Percentiles rank a stretch among this genome's conserved stretches.
These are phyloP conservation scores for Poecilus cupreus DNA, from an alignment of 2,888 invertebrate species.

Conservation along the genomic window DNA sequence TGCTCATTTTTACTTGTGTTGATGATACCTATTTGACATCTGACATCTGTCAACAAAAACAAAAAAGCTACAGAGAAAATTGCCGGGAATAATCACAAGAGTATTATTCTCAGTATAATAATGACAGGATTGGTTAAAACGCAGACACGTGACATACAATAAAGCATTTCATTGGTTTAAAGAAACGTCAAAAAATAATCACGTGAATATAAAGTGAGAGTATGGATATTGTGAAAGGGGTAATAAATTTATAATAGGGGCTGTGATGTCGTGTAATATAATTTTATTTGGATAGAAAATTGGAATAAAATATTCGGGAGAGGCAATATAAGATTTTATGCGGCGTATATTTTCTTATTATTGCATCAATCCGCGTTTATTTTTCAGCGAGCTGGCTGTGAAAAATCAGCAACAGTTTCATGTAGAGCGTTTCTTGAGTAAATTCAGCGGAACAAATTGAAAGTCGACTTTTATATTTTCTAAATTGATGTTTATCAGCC, in stretches of 20 bases:
- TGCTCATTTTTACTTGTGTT: no score
- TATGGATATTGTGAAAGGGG: neutral
- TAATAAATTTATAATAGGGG: neutral
- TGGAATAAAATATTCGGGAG: neutral
- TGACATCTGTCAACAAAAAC: no score
- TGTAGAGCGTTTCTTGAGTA: slow-evolving; percentile 39
- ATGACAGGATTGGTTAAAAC: no score
- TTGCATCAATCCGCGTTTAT: slow-evolving; percentile 13
- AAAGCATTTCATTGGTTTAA: no score
- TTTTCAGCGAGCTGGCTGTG: neutral
- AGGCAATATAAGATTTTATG: slow-evolving; percentile 6
- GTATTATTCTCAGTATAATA: no score
- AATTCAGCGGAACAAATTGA: slow-evolving; percentile 48
- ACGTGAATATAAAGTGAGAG: neutral
- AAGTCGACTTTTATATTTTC: slow-evolving; percentile 52
- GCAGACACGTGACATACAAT: no score
- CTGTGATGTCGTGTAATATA: neutral
- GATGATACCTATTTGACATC: no score
- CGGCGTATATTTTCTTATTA: slow-evolving; percentile 7
- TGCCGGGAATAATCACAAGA: no score
- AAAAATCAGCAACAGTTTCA: slow-evolving; percentile 43
- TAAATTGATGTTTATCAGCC: slow-evolving; percentile 55
- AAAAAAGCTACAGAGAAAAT: no score
- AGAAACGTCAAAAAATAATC: no score
- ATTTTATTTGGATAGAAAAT: slow-evolving; percentile 12